These are phyloP conservation scores for Amphimedon queenslandica DNA, from an alignment of 37 sponge, comb jelly and placozoan genomes.

Conservation along the genomic window DNA sequence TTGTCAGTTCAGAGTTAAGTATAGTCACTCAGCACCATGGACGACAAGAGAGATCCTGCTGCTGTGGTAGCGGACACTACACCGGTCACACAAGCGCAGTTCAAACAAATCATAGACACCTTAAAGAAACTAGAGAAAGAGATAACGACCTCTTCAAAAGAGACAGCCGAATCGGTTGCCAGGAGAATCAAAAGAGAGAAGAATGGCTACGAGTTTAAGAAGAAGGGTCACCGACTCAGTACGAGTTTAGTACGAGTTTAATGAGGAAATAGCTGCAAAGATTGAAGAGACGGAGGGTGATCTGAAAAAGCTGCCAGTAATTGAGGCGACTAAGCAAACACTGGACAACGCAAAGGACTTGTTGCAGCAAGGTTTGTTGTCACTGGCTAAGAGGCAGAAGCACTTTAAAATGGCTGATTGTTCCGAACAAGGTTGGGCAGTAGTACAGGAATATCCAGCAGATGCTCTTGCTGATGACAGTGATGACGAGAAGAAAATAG, in stretches of 20 bases:
- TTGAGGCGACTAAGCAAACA: not conserved
- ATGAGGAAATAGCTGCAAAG: not conserved
- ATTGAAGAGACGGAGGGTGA: not conserved
- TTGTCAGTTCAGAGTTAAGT: too few species aligned
- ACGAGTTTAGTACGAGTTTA: not conserved
- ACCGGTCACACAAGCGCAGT: too few species aligned
- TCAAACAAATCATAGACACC: too few species aligned
- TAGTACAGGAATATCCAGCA: not conserved
- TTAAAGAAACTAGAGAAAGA: too few species aligned
- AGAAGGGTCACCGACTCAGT: not conserved
- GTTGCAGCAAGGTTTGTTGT: not conserved
- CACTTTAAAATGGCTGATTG: not conserved
- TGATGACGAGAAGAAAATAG: not conserved
- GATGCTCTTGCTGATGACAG: not conserved
- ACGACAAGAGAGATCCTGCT: too few species aligned
- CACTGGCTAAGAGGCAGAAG: not conserved
- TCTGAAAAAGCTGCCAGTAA: too few species aligned
- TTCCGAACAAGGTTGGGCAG: slow-evolving; percentile 2
- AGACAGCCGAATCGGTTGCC: not conserved
- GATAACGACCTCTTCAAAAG: not conserved
- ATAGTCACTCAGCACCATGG: too few species aligned
- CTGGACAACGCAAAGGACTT: not conserved
- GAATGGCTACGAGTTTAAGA: not conserved
- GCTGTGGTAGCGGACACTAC: too few species aligned
- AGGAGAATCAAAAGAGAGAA: not conserved